phyloP scores from a whole-genome alignment of 1,140 invertebrate genomes.

The Chelonus insularis region DNA sequence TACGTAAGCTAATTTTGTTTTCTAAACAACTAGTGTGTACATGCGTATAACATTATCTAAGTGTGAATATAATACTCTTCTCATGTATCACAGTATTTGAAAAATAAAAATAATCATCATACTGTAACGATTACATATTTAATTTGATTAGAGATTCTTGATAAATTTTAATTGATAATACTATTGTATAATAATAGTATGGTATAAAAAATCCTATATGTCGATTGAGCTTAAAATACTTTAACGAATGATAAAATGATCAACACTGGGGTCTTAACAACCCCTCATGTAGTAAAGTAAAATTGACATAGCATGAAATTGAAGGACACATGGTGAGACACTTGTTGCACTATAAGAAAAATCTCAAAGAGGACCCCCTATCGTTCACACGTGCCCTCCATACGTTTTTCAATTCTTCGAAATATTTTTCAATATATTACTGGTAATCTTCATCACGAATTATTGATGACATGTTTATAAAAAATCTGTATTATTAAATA shows the following conservation, averaged over 20 bases:
- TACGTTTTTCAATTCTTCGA: conserved; percentile 1
- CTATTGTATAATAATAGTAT: no score
- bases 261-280: no score
- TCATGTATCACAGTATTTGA: conserved; percentile 31
- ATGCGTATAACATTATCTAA: conserved; percentile 36
- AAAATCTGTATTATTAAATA: no score
- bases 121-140: not conserved
- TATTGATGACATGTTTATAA: not conserved
- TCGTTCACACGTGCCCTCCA: conserved; percentile 46
- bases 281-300: no score
- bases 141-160: not conserved
- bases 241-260: no score
- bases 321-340: conserved; percentile 47
- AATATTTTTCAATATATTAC: not conserved
- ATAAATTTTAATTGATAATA: not conserved
- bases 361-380: conserved; percentile 44
- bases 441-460: not conserved
- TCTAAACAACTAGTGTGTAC: conserved; percentile 34
- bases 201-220: no score
- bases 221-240: no score
- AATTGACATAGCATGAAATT: no score
- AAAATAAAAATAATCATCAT: conserved; percentile 19
- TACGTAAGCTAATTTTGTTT: conserved; percentile 26
- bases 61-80: conserved; percentile 28
- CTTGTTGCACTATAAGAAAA: conserved; percentile 50